Evolutionary conservation across 2,797 vertebrate genomes (phyloP).

Genomic region (Psittacula derbiana): DNA sequence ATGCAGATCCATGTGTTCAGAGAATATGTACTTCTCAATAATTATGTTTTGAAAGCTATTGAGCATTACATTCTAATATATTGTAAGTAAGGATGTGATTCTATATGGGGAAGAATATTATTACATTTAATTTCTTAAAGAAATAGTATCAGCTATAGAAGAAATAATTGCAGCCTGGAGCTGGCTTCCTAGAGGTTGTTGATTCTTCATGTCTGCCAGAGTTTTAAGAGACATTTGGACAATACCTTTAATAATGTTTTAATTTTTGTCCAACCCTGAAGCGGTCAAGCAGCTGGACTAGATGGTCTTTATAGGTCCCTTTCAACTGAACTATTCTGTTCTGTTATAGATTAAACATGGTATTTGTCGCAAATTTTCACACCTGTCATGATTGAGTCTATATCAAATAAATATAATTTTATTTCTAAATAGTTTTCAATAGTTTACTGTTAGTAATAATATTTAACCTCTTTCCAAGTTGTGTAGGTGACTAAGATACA

Average conservation of each 20-base stretch:
- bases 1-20: not conserved
- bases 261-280: not conserved
- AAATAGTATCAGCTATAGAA: not conserved
- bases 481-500: not conserved
- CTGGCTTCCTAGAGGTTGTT: not conserved
- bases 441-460: not conserved
- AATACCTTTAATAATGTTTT: not conserved
- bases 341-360: not conserved
- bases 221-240: not conserved
- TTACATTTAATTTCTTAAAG: not conserved
- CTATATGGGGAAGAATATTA: not conserved
- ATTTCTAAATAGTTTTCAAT: not conserved
- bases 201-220: too few species aligned
- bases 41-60: not conserved
- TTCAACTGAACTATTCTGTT: not conserved
- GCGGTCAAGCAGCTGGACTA: not conserved
- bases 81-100: not conserved
- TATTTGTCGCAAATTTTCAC: not conserved
- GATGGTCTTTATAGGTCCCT: not conserved
- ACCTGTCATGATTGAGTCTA: not conserved
- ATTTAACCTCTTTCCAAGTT: not conserved
- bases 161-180: not conserved
- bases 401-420: not conserved
- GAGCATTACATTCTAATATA: not conserved
- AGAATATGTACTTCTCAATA: not conserved